Evolutionary conservation across 2,888 invertebrate genomes (phyloP), one percentile per base, ranked within the genome.

Genomic region (Anthophora plumipes): DNA sequence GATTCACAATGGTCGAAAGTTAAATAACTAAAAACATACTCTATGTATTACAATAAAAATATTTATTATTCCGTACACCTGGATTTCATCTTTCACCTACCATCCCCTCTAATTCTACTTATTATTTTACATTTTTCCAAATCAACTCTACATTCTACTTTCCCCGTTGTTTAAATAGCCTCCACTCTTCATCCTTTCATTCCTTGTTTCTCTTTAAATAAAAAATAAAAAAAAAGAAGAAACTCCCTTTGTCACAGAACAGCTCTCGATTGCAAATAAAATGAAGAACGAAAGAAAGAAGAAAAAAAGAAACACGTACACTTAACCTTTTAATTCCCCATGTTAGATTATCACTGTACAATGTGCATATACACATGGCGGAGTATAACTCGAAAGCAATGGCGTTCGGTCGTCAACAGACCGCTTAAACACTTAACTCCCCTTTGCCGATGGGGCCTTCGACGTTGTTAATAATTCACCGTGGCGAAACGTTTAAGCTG

Each of bases 401-500:
- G 41, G 14, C 7, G n/a, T 7, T 25, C 9, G 48, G 6, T 46
- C 25, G 25, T 50, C 48, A 17, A 39, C 25, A 39, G n/a, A n/a
- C 12, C 9, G 39, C 17, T 69, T 50, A 70, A 61, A n/a, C 48
- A 60, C 48, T 48, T 14, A 37, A 59, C 20, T 46, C 12, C 22
- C 60, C 25, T 12, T 68, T 31, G 14, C 31, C 11, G 17, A 3
- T 12, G 25, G 20, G 17, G 11, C 17, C n/a, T n/a, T 1, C 61
- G 4, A 6, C 22, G 22, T 43, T 17, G 31, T 70, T 61, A 25
- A 66, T 25, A 60, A 52, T 60, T 52, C 41, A 57, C 9, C 6
- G n/a, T n/a, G 55, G 22, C 8, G 20, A 46, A 31, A 59, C 43
- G 41, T 60, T 60, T 59, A n/a, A 57, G 57, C 25, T 8, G 12